Base-by-base conservation (phyloP, 2,113 vertebrate species). In the Megaceryle torquata region DNA sequence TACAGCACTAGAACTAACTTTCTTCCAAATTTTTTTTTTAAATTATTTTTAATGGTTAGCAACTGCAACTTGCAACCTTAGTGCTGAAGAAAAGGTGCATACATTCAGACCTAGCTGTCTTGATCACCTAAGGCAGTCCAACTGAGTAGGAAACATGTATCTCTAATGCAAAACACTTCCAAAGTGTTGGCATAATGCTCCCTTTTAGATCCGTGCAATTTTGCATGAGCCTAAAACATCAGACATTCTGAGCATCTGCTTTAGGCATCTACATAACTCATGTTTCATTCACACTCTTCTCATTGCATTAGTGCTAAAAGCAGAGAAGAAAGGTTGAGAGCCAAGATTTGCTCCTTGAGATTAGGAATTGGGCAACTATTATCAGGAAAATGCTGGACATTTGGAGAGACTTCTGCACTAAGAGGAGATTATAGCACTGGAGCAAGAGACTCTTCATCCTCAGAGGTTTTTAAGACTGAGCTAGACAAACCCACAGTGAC, bases 101-200 rank as follows among this genome's bases (percentile, higher is more conserved):
- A 59, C 15, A 6, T 48, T 26, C 57, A 80, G 41, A 14, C 60
- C 53, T 15, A 81, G 51, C 19, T 46, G 41, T 29, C 67, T 43
- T 6, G n/a, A 79, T n/a, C 59, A 65, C 21, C 41, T 33, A 65
- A 65, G 35, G 72, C 35, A 83, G 80, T 24, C 25, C 8, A 18
- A 29, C 48, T 5, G 7, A 76, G 48, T 7, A 72, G 64, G 48
- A 72, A 61, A 69, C 0, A 1, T 5, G 51, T 1, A 63, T 18
- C 31, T 60, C 61, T 68, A 0, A 84, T 6, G 6, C 84, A 48
- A n/a, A 69, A 14, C 33, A 35, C 41, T 86, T 81, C 46, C 69
- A 93, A 6, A 54, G n/a, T 54, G 64, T 39, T 6, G 11, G 15
- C 35, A 19, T 11, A 51, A 82, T 0, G 0, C 15, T 48, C 29